These are phyloP conservation scores for Andrena dorsata DNA, from an alignment of 2,888 invertebrate genomes.

Conservation along the genomic window DNA sequence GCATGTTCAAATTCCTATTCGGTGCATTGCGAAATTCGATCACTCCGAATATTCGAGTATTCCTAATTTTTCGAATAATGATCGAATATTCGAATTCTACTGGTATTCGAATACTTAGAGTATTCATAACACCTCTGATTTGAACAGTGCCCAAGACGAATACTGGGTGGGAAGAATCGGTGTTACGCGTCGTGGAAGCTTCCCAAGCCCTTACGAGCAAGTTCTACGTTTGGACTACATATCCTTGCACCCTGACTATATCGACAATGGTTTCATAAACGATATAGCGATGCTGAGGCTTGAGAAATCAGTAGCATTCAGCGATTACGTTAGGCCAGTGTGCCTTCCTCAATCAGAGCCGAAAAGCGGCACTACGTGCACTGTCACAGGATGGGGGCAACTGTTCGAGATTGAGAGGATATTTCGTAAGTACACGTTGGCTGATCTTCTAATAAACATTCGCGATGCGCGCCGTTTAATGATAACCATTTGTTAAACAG, in stretches of 20 bases:
- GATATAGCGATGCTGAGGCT: slow-evolving; percentile 90
- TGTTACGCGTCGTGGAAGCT: slow-evolving; percentile 90
- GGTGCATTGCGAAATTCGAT: no score
- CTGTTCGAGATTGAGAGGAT: slow-evolving; percentile 92
- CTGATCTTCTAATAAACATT: background rate
- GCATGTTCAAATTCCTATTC: no score
- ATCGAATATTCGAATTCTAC: no score
- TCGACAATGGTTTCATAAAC: slow-evolving; percentile 91
- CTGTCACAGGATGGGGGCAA: slow-evolving; percentile 93
- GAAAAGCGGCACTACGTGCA: slow-evolving; percentile 89
- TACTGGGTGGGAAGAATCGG: slow-evolving; percentile 94
- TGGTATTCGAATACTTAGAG: no score
- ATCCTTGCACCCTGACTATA: slow-evolving; percentile 90
- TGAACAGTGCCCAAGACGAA: slow-evolving; percentile 89
- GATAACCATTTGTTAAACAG: slow-evolving; percentile 84
- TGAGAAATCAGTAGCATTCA: slow-evolving; percentile 87
- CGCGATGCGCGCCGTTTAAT: background rate
- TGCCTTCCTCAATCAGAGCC: slow-evolving; percentile 89
- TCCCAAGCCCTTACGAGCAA: slow-evolving; percentile 92
- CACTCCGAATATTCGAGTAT: no score
- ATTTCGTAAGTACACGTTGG: slow-evolving; percentile 88
- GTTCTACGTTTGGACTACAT: slow-evolving; percentile 88
- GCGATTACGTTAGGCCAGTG: slow-evolving; percentile 88
- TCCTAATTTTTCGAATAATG: no score
- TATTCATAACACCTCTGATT: background rate